Evolutionary conservation across 2,797 vertebrate species (phyloP).

Genomic region (Platalea minor): DNA sequence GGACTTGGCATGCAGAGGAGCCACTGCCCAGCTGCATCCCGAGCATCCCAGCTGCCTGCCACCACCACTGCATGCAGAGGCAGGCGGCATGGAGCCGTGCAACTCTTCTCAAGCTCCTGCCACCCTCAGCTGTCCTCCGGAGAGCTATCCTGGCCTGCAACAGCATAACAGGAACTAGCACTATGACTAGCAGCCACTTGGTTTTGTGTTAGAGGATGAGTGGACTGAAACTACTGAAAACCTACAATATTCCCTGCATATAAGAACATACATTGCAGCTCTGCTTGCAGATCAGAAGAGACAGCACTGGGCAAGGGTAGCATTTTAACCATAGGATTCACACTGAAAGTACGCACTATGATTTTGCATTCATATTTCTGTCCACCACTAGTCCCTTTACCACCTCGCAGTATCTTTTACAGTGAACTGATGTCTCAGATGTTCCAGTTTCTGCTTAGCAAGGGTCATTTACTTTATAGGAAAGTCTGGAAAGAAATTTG

Average conservation of each 20-base stretch:
- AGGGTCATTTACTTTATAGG: neutral
- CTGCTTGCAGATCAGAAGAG: neutral
- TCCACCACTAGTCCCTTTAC: neutral
- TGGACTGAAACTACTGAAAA: neutral
- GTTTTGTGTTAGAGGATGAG: neutral
- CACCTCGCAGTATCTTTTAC: neutral
- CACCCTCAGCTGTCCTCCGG: neutral
- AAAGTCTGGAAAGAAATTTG: neutral
- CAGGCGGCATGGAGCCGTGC: neutral
- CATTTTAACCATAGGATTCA: neutral
- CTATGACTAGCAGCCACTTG: neutral
- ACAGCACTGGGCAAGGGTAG: neutral
- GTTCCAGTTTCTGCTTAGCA: neutral
- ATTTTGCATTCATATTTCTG: neutral
- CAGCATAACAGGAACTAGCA: accelerated
- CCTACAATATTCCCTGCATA: neutral
- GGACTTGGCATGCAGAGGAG: neutral
- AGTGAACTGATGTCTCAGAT: neutral
- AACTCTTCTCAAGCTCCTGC: neutral
- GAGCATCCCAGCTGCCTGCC: neutral
- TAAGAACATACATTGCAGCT: neutral
- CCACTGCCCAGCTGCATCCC: neutral
- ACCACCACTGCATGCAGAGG: accelerated
- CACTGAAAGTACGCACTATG: neutral
- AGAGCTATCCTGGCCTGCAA: neutral